These are phyloP conservation scores for Trachops cirrhosus DNA, from an alignment of 2,797 vertebrate species.

Conservation along the genomic window DNA sequence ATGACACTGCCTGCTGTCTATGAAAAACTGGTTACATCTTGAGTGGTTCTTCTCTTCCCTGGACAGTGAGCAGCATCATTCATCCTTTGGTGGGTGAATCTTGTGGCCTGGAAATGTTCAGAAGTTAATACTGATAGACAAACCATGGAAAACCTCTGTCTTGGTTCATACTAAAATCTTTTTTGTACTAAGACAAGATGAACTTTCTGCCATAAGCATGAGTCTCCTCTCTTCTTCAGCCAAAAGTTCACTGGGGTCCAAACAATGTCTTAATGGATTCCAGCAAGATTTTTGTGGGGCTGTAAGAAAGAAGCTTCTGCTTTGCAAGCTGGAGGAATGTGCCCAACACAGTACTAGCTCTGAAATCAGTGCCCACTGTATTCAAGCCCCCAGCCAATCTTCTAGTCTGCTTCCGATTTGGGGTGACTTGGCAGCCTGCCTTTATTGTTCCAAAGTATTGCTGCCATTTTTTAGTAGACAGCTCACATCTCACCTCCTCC, in stretches of 20 bases:
- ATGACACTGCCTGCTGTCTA: background rate
- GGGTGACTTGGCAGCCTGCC: conserved; percentile 51
- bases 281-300: conserved; percentile 46
- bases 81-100: background rate
- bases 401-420: conserved; percentile 59
- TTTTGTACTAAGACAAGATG: conserved; percentile 64
- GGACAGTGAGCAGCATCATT: background rate
- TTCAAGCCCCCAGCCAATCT: conserved; percentile 23
- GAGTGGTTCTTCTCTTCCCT: background rate
- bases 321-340: conserved; percentile 44
- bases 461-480: conserved; percentile 59
- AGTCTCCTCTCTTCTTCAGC: conserved; percentile 65
- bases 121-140: conserved; percentile 53
- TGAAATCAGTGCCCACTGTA: conserved; percentile 44
- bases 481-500: conserved; percentile 64
- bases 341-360: background rate
- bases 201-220: conserved; percentile 52
- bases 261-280: conserved; percentile 68
- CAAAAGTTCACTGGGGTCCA: conserved; percentile 65
- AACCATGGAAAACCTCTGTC: conserved; percentile 38
- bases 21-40: background rate
- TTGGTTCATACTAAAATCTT: conserved; percentile 55
- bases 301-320: conserved; percentile 53
- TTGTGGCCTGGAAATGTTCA: background rate
- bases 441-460: conserved; percentile 46